Evolutionary conservation across 2,888 invertebrate species (phyloP).

Genomic region (Stenoptilia bipunctidactyla): DNA sequence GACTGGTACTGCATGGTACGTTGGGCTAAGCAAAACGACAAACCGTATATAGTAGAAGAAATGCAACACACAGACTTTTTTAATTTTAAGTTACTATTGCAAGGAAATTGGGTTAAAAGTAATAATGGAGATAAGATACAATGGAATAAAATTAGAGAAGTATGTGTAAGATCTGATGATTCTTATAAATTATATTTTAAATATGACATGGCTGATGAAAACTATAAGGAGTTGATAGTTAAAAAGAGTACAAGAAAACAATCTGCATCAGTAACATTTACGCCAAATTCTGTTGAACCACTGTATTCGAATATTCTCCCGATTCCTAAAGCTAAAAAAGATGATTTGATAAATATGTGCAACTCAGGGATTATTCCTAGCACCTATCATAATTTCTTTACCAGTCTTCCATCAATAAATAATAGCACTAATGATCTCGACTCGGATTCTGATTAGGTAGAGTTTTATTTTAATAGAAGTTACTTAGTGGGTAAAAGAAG

Average conservation of each 20-base stretch:
- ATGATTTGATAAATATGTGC: slow-evolving; percentile 2
- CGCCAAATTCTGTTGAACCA: no score
- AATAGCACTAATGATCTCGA: no score
- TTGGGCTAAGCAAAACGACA: slow-evolving; percentile 5
- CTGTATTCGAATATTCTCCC: slow-evolving; percentile 1
- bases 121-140: slow-evolving; percentile 1
- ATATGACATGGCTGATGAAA: neutral
- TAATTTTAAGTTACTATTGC: slow-evolving; percentile 4
- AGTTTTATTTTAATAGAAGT: no score
- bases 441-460: no score
- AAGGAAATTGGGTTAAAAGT: slow-evolving; percentile 1
- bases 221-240: neutral
- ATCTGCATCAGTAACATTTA: no score
- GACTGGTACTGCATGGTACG: slow-evolving; percentile 4
- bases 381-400: no score
- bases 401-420: no score
- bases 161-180: neutral
- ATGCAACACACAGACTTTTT: slow-evolving; percentile 7
- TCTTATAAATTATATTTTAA: neutral
- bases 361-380: neutral
- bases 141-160: slow-evolving; percentile 1
- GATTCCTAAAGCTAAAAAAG: slow-evolving; percentile 1
- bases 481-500: no score
- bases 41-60: slow-evolving; percentile 6
- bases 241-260: slow-evolving; percentile 1